Conservation (phyloP, 2,113 vertebrate species). For the Fregetta grallaria region DNA sequence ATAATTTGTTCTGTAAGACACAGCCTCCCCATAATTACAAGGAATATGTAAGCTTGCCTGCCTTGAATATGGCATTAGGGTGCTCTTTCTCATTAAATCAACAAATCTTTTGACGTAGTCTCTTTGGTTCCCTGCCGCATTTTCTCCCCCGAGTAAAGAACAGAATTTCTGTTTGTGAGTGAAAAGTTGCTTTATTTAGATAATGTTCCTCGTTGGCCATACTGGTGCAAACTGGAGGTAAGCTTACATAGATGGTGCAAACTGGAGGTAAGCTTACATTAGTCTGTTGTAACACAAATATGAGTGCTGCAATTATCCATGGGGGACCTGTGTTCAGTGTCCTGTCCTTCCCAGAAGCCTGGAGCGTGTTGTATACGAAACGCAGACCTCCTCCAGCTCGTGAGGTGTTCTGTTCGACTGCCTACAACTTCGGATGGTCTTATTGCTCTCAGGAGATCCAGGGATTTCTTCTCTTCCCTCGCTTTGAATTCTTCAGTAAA, state of each 20-base stretch:
- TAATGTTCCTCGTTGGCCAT: not conserved
- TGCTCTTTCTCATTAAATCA: not conserved
- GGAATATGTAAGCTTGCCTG: not conserved
- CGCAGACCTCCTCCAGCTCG: not conserved
- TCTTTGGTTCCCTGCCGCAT: not conserved
- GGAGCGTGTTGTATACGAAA: not conserved
- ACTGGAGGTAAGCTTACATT: not conserved
- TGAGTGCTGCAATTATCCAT: not conserved
- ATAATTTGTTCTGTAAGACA: constrained; percentile 1
- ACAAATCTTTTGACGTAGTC: not conserved
- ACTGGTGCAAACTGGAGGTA: not conserved
- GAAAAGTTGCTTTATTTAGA: not conserved
- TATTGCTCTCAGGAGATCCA: not conserved
- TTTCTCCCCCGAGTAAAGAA: not conserved
- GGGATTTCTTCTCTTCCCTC: not conserved
- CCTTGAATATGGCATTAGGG: not conserved
- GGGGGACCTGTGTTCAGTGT: not conserved
- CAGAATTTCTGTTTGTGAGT: not conserved
- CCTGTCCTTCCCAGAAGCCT: not conserved
- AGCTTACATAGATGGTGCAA: not conserved
- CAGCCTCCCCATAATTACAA: not conserved
- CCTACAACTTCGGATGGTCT: accelerated
- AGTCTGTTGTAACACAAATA: not conserved
- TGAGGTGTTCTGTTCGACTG: not conserved
- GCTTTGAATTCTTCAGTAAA: not conserved